Evolutionary conservation across 2,888 invertebrate genomes (phyloP), one percentile per base, ranked within the genome.

Genomic region (Metacarcinus magister): DNA sequence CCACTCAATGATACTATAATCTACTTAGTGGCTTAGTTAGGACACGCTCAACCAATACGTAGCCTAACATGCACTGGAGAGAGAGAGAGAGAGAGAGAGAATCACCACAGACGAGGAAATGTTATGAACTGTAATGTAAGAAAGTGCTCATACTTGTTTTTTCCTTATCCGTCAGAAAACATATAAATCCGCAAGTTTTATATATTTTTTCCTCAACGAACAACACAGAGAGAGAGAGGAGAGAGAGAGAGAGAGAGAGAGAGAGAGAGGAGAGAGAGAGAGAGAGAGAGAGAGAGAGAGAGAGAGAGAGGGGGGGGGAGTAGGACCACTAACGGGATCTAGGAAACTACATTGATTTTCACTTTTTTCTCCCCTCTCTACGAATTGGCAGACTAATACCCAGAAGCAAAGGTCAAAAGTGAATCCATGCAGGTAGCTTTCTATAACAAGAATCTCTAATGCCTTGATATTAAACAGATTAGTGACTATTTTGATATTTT

Each of bases 191-290:
- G 4, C 23, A n/a, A 16, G 67, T n/a, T 67, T 67, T 67, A 7
- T n/a, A 39, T 67, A 54, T 10, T 54, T 10, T 54, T 54, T 54
- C 16, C 16, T 54, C 2, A 54, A 13, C 54, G 54, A 16, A 54
- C 23, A 67, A n/a, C 67, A 67, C 67, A 54, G 54, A 54, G 54
- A 54, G 54, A 54, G 54, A 54, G 54, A 54, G 87, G 87, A 87
- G 87, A 87, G 39, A 19, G 16, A 19, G 23, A 19, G 39, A 19
- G 43, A 32, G 60, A 67, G 60, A 67, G 60, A 67, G 60, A 67
- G 60, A 67, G 60, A 67, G 60, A 67, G 60, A 89, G 39, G 60
- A 67, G 60, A 67, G 60, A 67, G 60, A 75, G 75, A 75, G 75
- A 75, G 28, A 28, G 28, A 28, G 75, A 75, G 75, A 75, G 75